phyloP scores from a whole-genome alignment of 2,888 invertebrate genomes.

The Mellilla xanthometata region DNA sequence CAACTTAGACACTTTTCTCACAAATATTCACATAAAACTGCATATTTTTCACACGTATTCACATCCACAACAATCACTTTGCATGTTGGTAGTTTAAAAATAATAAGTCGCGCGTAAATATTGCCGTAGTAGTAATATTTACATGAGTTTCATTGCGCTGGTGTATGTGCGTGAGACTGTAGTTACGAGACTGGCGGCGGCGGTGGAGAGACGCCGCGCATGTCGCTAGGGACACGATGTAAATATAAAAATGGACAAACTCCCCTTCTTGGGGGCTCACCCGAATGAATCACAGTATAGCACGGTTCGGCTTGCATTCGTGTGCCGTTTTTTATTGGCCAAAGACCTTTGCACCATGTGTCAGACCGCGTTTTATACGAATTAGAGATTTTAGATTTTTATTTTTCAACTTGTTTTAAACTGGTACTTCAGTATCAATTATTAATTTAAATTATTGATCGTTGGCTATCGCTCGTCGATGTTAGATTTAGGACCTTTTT shows the following conservation, averaged over 20 bases:
- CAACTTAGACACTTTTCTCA: conserved; percentile 56
- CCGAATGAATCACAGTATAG: conserved; percentile 76
- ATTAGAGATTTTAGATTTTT: conserved; percentile 6
- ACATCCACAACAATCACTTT: conserved; percentile 48
- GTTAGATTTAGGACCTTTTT: conserved; percentile 54
- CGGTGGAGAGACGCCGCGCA: conserved; percentile 77
- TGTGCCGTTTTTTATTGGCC: conserved; percentile 46
- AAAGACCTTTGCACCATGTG: conserved; percentile 38
- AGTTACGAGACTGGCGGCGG: conserved; percentile 75
- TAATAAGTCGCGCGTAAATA: conserved; percentile 71
- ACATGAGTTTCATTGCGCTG: conserved; percentile 73
- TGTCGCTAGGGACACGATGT: conserved; percentile 77
- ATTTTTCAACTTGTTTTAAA: conserved; percentile 48
- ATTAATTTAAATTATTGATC: conserved; percentile 75
- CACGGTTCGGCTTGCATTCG: conserved; percentile 54
- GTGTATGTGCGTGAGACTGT: conserved; percentile 78
- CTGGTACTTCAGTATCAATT: conserved; percentile 64
- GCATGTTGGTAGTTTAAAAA: conserved; percentile 58
- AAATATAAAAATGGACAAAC: conserved; percentile 82
- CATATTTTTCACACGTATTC: conserved; percentile 46
- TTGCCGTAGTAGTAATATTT: conserved; percentile 76
- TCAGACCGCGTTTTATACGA: conserved; percentile 13
- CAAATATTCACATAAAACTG: conserved; percentile 58
- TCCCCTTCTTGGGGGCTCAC: conserved; percentile 78
- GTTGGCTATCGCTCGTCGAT: conserved; percentile 56